phyloP scores from a whole-genome alignment of 2,888 invertebrate species.

The Smittia sp. region DNA sequence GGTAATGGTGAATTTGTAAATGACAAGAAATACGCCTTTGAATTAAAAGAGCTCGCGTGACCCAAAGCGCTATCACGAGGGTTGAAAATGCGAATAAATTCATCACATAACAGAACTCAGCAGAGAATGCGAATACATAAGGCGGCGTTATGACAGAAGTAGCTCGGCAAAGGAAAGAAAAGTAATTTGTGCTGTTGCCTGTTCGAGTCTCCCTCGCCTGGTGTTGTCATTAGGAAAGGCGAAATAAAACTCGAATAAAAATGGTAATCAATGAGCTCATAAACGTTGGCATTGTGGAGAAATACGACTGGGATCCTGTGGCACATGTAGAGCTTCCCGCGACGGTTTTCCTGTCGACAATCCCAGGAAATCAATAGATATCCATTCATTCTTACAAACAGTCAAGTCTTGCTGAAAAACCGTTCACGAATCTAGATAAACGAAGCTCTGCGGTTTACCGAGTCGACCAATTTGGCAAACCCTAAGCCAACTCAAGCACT shows the following conservation, averaged over 20 bases:
- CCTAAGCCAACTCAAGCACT: too few relatives aligned
- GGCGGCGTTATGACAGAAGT: background rate
- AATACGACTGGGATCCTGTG: background rate
- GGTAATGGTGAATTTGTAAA: slow-evolving; percentile 19
- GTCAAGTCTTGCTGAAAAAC: too few relatives aligned
- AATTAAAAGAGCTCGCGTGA: slow-evolving; percentile 27
- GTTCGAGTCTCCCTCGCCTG: background rate
- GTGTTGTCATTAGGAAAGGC: slow-evolving; percentile 12
- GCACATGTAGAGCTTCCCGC: too few relatives aligned
- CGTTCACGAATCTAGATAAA: too few relatives aligned
- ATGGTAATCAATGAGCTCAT: slow-evolving; percentile 28
- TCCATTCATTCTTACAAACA: too few relatives aligned
- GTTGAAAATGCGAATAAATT: slow-evolving; percentile 16
- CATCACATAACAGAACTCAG: slow-evolving; percentile 25
- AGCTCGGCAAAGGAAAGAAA: background rate
- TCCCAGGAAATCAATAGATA: too few relatives aligned
- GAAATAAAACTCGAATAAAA: slow-evolving; percentile 27
- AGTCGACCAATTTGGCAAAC: too few relatives aligned
- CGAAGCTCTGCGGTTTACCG: too few relatives aligned
- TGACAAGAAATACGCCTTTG: slow-evolving; percentile 28
- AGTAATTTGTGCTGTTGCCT: background rate
- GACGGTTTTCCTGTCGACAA: too few relatives aligned
- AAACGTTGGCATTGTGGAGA: slow-evolving; percentile 8
- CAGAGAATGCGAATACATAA: background rate
- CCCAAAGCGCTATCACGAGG: slow-evolving; percentile 7